These are phyloP conservation scores for Podotricha telesiphe DNA, from an alignment of 2,888 invertebrate species.

Conservation along the genomic window DNA sequence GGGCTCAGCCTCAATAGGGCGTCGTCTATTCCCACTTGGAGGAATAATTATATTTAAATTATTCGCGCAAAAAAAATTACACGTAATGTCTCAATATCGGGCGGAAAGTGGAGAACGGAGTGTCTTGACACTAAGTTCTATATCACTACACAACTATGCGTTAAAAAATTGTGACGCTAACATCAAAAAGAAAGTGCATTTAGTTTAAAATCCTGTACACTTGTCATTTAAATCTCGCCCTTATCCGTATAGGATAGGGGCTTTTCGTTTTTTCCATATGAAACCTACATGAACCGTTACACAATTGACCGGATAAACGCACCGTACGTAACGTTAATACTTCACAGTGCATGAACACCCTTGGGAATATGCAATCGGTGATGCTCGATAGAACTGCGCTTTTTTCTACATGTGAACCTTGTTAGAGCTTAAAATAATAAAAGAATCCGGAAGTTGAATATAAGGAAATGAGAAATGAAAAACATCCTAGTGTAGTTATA, in stretches of 20 bases:
- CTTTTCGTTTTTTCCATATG: not conserved
- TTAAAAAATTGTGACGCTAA: too few relatives aligned
- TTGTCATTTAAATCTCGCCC: not conserved
- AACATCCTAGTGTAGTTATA: not conserved
- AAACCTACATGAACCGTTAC: conserved; percentile 30
- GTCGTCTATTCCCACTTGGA: too few relatives aligned
- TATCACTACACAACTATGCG: too few relatives aligned
- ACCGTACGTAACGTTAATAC: conserved; percentile 33
- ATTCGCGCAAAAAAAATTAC: too few relatives aligned
- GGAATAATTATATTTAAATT: too few relatives aligned
- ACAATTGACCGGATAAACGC: conserved; percentile 33
- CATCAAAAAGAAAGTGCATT: too few relatives aligned
- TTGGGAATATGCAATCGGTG: conserved; percentile 26
- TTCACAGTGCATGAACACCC: conserved; percentile 37
- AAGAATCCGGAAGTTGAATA: conserved; percentile 4
- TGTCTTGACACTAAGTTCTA: too few relatives aligned
- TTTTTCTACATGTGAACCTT: conserved; percentile 13
- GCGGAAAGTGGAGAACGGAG: too few relatives aligned
- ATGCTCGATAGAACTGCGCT: conserved; percentile 19
- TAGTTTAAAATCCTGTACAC: not conserved
- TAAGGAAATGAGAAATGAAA: not conserved
- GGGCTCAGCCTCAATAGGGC: too few relatives aligned
- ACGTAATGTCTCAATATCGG: too few relatives aligned
- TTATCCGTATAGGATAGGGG: not conserved
- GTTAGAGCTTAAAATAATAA: conserved; percentile 3